Percentiles rank a stretch among this genome's conserved stretches.
These are phyloP conservation scores for Pangasianodon gigas DNA, from an alignment of 2,113 vertebrate genomes.

Conservation along the genomic window DNA sequence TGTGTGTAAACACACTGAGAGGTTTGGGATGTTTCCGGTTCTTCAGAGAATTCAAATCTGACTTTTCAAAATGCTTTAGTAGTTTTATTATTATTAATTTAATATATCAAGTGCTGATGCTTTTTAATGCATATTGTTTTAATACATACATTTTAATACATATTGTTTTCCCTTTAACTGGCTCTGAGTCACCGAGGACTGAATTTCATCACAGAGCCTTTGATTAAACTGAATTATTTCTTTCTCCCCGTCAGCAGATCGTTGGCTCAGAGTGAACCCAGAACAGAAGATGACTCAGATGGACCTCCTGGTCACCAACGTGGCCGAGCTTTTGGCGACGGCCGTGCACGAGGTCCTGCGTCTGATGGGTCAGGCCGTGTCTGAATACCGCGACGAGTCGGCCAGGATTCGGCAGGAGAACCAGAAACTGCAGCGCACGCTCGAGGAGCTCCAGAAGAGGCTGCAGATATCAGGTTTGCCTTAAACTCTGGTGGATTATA, in stretches of 20 bases:
- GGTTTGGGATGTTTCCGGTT: no score
- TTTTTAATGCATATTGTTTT: background rate
- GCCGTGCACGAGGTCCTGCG: slow-evolving; percentile 53
- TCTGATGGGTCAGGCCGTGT: slow-evolving; percentile 53
- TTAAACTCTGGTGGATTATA: background rate
- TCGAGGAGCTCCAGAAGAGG: slow-evolving; percentile 38
- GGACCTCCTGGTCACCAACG: slow-evolving; percentile 45
- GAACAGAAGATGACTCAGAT: slow-evolving; percentile 44
- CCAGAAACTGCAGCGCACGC: slow-evolving; percentile 39
- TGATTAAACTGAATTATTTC: background rate
- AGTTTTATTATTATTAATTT: background rate
- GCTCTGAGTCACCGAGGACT: background rate
- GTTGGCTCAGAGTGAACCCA: background rate
- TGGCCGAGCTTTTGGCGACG: slow-evolving; percentile 46
- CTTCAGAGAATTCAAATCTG: no score
- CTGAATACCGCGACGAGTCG: slow-evolving; percentile 40
- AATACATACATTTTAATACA: background rate
- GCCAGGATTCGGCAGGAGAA: slow-evolving; percentile 44
- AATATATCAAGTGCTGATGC: no score
- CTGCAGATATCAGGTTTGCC: slow-evolving; percentile 25
- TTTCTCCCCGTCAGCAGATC: slow-evolving; percentile 1
- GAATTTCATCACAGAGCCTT: background rate
- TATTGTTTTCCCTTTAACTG: background rate
- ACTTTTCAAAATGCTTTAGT: background rate
- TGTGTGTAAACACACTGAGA: no score